A percentile compares a stretch with the other conserved stretches of the same genome.
Conservation (phyloP, 2,888 invertebrate genomes). For the Drosophila borborema region DNA sequence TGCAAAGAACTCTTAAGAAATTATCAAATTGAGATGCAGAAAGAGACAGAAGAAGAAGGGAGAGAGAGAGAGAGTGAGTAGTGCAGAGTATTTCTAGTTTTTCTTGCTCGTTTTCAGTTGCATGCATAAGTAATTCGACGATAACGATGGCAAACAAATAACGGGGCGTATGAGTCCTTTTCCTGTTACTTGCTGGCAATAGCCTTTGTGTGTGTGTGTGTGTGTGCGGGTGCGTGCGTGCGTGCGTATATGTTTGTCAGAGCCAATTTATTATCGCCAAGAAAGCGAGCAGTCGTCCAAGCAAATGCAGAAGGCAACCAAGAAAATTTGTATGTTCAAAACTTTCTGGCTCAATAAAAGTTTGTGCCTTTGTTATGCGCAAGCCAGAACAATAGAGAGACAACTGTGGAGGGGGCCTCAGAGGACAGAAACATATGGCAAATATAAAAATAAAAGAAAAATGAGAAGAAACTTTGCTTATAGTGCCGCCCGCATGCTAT, state of each 20-base stretch:
- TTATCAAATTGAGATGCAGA: constrained; percentile 62
- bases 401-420: background rate
- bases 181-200: background rate
- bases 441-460: constrained; percentile 50
- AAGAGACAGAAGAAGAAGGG: constrained; percentile 4
- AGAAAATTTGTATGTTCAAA: constrained; percentile 79
- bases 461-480: constrained; percentile 47
- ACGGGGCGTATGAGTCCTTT: constrained; percentile 46
- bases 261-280: constrained; percentile 78
- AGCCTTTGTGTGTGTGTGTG: constrained; percentile 14
- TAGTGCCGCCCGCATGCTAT: constrained; percentile 45
- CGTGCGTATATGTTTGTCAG: constrained; percentile 29
- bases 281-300: constrained; percentile 51
- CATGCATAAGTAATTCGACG: constrained; percentile 78
- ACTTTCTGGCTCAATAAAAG: constrained; percentile 78
- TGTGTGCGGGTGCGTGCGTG: constrained; percentile 15
- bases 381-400: constrained; percentile 65
- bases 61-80: constrained; percentile 9
- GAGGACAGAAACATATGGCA: constrained; percentile 33
- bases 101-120: constrained; percentile 51
- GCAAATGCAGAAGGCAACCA: constrained; percentile 43
- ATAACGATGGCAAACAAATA: constrained; percentile 70
- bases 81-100: constrained; percentile 16
- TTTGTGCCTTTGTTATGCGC: constrained; percentile 70
- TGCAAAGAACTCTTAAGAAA: constrained; percentile 63